Base-by-base conservation (phyloP, 1,140 invertebrate genomes). In the Rhynchophorus ferrugineus region DNA sequence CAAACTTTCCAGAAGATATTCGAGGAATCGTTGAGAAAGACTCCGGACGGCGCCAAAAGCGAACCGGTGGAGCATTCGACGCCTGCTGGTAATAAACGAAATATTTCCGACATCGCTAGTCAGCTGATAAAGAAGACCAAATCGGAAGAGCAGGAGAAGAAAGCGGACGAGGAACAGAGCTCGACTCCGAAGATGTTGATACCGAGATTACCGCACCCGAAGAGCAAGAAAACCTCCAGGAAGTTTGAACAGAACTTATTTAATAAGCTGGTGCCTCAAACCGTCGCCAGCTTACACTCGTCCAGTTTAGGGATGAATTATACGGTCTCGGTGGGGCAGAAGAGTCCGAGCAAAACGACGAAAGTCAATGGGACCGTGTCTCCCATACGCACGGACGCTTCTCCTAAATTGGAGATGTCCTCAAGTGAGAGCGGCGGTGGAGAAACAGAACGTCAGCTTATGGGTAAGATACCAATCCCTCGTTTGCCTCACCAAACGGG, bases 1-100 rank as follows among this genome's bases (percentile, higher is more conserved):
- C 62, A 64, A 20, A 65, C 61, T 7, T 70, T 68, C 41, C 67
- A 69, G 48, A 70, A 66, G 38, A 69, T 70, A 51, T 70, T 70
- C 44, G 68, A 70, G 38, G 67, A 70, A 39, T 58, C 62, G 1
- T 56, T 70, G 0, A 68, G 65, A 41, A 68, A 68, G 41, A 42
- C 52, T 11, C 41, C 49, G 1, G 48, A 52, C 7, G 29, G 29
- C 13, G 44, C 43, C 1, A 34, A 48, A 16, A 49, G 56, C 20
- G 56, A 45, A 20, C 36, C 37, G 13, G 38, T 44, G 33, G 38
- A 45, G 33, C 8, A 41, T 39, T 34, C 17, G 16, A 29, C 13
- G 1, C 9, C 20, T 13, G 16, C 18, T 0, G 20, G 11, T 2
- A 24, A 18, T 8, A 34, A 9, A n/a, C 9, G 11, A 19, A 45